phyloP scores from a whole-genome alignment of 2,797 vertebrate species.

The Acanthopagrus latus region DNA sequence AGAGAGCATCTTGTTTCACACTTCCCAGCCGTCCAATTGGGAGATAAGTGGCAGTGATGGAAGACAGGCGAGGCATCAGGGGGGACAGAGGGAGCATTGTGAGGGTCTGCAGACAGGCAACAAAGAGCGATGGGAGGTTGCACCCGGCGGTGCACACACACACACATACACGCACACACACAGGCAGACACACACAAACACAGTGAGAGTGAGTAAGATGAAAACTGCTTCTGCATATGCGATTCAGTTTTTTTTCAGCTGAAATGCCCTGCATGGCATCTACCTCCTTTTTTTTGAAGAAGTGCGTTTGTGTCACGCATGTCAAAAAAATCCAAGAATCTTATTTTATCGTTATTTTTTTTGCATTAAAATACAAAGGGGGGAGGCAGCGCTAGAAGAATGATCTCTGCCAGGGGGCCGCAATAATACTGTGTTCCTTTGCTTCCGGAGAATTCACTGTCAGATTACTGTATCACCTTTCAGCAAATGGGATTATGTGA shows the following conservation, averaged over 20 bases:
- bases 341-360: not conserved
- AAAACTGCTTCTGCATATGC: constrained; percentile 52
- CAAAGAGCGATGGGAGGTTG: constrained; percentile 67
- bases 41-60: constrained; percentile 49
- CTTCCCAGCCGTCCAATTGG: constrained; percentile 25
- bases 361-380: not conserved
- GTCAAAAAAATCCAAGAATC: not conserved
- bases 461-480: constrained; percentile 35
- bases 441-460: constrained; percentile 15
- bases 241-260: constrained; percentile 60
- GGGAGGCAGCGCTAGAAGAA: not conserved
- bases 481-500: constrained; percentile 52
- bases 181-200: constrained; percentile 17
- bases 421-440: not conserved
- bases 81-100: constrained; percentile 78
- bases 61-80: constrained; percentile 55
- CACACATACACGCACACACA: constrained; percentile 10
- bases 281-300: constrained; percentile 29
- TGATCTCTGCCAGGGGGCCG: not conserved
- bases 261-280: constrained; percentile 34
- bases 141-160: not conserved
- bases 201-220: constrained; percentile 26
- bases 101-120: constrained; percentile 67
- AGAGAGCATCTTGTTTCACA: constrained; percentile 20
- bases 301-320: not conserved